phyloP scores from a whole-genome alignment of 2,888 invertebrate species.

The Volucella zonaria region DNA sequence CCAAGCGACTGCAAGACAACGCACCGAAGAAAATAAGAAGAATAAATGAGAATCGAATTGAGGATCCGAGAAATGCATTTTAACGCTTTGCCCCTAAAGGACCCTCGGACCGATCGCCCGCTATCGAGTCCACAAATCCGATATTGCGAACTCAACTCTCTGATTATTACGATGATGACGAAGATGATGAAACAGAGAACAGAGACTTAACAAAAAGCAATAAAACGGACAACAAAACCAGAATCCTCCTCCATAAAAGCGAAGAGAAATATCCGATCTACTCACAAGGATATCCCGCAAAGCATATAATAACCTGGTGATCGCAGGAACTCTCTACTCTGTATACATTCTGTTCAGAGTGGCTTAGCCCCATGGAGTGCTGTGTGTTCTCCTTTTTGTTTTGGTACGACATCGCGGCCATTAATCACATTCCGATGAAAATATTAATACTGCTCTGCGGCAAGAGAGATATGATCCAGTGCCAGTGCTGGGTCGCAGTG shows the following conservation, averaged over 20 bases:
- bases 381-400: constrained; percentile 74
- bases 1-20: background rate
- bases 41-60: constrained; percentile 13
- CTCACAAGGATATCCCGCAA: constrained; percentile 73
- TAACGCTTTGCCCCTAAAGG: constrained; percentile 70
- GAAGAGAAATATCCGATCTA: constrained; percentile 40
- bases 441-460: constrained; percentile 74
- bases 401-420: constrained; percentile 76
- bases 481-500: background rate
- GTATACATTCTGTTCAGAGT: background rate
- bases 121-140: too few species aligned
- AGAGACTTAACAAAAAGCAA: constrained; percentile 2
- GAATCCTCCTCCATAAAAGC: constrained; percentile 62
- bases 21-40: background rate
- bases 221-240: constrained; percentile 23
- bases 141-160: constrained; percentile 13
- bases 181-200: constrained; percentile 54
- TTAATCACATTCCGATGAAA: constrained; percentile 77
- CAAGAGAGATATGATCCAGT: constrained; percentile 44
- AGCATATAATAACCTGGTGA: constrained; percentile 72
- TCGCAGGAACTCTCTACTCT: constrained; percentile 59
- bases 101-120: constrained; percentile 37
- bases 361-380: constrained; percentile 74
- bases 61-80: constrained; percentile 68
- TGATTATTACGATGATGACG: constrained; percentile 59